A percentile compares a stretch with the other conserved stretches of the same genome.
Evolutionary conservation across 2,888 invertebrate genomes (phyloP).

Genomic region (Ceramica pisi): DNA sequence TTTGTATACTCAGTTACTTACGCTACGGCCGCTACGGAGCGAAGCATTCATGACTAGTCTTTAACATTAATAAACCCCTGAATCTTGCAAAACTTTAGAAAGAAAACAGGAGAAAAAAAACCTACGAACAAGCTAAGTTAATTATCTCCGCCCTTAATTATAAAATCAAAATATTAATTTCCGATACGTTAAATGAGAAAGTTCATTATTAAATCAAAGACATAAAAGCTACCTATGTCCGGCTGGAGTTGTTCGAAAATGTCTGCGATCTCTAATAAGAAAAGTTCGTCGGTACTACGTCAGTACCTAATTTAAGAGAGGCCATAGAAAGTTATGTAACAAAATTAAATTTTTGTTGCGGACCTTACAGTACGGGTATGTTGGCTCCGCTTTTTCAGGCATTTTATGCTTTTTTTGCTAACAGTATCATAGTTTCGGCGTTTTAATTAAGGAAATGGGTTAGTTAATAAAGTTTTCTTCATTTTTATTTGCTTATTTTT

Average conservation of each 20-base stretch:
- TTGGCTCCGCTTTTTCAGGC: constrained; percentile 60
- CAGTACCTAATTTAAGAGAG: constrained; percentile 84
- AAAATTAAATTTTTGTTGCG: constrained; percentile 82
- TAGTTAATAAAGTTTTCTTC: constrained; percentile 17
- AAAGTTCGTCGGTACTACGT: constrained; percentile 80
- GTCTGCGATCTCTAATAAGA: constrained; percentile 76
- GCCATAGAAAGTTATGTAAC: constrained; percentile 80
- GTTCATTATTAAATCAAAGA: constrained; percentile 33
- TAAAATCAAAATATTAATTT: not conserved
- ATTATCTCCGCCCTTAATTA: not conserved
- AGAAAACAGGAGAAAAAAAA: not conserved
- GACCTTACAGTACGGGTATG: constrained; percentile 58
- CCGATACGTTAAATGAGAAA: constrained; percentile 10
- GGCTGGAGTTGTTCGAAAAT: constrained; percentile 50
- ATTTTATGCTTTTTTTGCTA: constrained; percentile 53
- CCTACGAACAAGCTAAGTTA: not conserved
- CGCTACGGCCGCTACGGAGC: too few relatives aligned
- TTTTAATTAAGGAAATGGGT: constrained; percentile 27
- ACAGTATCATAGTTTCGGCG: constrained; percentile 28
- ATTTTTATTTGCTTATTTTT: constrained; percentile 6
- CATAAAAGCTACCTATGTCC: constrained; percentile 26
- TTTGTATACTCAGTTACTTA: too few relatives aligned
- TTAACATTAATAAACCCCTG: not conserved
- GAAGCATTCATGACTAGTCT: too few relatives aligned
- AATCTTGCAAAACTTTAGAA: constrained; percentile 1